phyloP scores from a whole-genome alignment of 2,797 vertebrate genomes.

The Leuciscus waleckii region DNA sequence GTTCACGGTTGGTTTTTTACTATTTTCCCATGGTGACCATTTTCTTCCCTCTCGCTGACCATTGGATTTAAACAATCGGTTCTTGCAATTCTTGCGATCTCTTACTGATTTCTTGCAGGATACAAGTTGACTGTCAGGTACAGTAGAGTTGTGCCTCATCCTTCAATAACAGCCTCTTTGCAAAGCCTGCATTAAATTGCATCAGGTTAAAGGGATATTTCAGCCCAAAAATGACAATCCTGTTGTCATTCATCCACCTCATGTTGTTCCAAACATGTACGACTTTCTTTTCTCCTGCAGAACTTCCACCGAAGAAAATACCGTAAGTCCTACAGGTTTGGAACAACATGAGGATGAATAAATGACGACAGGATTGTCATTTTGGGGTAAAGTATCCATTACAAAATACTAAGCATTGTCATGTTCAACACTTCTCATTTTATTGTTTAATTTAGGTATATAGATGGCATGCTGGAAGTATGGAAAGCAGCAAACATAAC shows the following conservation, averaged over 20 bases:
- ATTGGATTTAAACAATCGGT: not conserved
- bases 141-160: not conserved
- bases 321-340: not conserved
- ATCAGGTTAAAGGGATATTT: not conserved
- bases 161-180: not conserved
- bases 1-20: not conserved
- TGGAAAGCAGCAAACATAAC: not conserved
- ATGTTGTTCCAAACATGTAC: not conserved
- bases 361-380: not conserved
- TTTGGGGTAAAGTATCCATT: not conserved
- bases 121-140: not conserved
- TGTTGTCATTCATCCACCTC: not conserved
- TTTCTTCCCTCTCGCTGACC: not conserved
- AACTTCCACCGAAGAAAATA: not conserved
- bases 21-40: not conserved
- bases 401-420: not conserved
- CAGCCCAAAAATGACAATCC: not conserved
- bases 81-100: not conserved
- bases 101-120: not conserved
- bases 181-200: slow-evolving; percentile 24
- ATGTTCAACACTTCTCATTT: not conserved
- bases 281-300: not conserved
- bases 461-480: not conserved
- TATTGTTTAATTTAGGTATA: not conserved
- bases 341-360: not conserved